These are phyloP conservation scores for Corapipo altera DNA, from an alignment of 2,113 vertebrate genomes.

Conservation along the genomic window DNA sequence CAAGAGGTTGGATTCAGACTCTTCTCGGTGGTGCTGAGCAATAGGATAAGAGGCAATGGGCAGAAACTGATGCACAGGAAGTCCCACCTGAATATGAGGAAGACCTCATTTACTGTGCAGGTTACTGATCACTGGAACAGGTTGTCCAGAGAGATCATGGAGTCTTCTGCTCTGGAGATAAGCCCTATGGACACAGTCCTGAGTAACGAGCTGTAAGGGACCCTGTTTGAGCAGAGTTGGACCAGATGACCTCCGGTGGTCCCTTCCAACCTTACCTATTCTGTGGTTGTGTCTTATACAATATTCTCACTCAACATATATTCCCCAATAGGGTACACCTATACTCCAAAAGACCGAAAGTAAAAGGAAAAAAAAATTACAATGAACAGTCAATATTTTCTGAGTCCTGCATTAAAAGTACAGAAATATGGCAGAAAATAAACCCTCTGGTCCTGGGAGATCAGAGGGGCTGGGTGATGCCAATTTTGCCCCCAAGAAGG, in stretches of 20 bases:
- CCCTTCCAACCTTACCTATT: not conserved
- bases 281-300: not conserved
- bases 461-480: not conserved
- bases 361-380: not conserved
- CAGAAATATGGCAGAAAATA: not conserved
- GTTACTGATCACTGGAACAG: not conserved
- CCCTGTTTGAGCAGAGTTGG: not conserved
- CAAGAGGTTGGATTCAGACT: not conserved
- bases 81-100: not conserved
- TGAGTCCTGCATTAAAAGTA: not conserved
- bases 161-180: not conserved
- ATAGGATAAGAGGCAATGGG: not conserved
- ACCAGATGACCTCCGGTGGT: not conserved
- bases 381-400: not conserved
- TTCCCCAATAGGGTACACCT: not conserved
- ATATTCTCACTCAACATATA: not conserved
- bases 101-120: not conserved
- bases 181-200: not conserved
- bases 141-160: not conserved
- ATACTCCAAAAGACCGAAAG: not conserved
- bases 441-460: not conserved
- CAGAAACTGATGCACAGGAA: not conserved
- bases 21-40: not conserved
- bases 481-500: too few species aligned
- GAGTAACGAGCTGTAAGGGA: not conserved